These are phyloP conservation scores for Proteles cristata DNA, from an alignment of 2,113 vertebrate genomes.

Conservation along the genomic window DNA sequence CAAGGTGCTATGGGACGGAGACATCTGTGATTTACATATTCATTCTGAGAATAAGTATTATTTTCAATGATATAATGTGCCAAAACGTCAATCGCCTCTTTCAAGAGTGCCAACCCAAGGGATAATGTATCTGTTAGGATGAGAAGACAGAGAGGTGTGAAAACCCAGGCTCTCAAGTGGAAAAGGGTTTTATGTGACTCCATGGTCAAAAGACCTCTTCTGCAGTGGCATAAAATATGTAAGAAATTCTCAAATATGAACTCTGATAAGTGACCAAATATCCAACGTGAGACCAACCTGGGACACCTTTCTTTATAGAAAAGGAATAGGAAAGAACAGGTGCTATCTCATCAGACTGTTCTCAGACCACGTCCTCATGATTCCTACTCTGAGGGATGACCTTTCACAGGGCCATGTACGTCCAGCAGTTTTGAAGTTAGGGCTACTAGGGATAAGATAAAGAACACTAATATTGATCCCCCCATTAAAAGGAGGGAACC, in stretches of 20 bases:
- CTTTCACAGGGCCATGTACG: accelerated
- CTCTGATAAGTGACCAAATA: background rate
- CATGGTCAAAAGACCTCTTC: background rate
- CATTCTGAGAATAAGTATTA: background rate
- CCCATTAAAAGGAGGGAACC: background rate
- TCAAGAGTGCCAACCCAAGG: background rate
- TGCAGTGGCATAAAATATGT: background rate
- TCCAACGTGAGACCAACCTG: background rate
- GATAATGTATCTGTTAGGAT: background rate
- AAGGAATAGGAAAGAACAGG: background rate
- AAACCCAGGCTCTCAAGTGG: background rate
- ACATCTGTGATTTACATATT: background rate
- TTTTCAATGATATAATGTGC: background rate
- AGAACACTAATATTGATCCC: background rate
- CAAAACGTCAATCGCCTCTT: background rate
- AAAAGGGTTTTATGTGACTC: background rate
- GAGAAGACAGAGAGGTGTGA: background rate
- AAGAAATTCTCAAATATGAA: background rate
- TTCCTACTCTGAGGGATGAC: background rate
- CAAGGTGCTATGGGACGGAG: accelerated
- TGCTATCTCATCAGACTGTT: accelerated
- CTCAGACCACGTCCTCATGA: background rate
- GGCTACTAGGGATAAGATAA: background rate
- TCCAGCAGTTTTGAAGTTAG: background rate
- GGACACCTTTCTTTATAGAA: background rate